A percentile compares a stretch with the other conserved stretches of the same genome.
Conservation (phyloP, 2,797 vertebrate genomes). For the Bradypus variegatus region DNA sequence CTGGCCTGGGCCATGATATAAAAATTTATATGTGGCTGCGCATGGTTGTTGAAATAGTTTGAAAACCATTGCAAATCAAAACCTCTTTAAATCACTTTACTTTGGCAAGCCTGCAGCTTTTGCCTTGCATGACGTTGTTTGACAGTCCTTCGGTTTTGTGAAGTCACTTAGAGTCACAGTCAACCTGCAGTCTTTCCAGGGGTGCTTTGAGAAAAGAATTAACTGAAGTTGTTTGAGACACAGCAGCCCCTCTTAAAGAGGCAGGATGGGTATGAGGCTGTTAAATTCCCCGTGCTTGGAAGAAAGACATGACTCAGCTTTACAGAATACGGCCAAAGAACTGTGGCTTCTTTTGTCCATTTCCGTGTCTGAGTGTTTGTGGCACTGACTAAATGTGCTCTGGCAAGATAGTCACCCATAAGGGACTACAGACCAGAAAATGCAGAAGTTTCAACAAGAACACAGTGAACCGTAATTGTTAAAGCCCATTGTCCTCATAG, state of each 20-base stretch:
- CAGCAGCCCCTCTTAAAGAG: no score
- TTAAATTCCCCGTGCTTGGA: rapidly evolving
- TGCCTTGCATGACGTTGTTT: no score
- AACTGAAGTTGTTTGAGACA: neutral
- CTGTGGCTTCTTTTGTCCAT: no score
- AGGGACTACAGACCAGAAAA: rapidly evolving
- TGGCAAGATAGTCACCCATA: rapidly evolving
- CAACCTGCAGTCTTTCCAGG: no score
- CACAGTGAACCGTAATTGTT: rapidly evolving
- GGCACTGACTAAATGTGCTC: rapidly evolving
- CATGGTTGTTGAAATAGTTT: rapidly evolving
- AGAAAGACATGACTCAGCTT: neutral
- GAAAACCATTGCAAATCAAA: no score
- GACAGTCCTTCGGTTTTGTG: neutral
- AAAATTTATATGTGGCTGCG: neutral
- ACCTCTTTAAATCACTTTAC: neutral
- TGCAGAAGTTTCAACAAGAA: rapidly evolving
- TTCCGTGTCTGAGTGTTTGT: neutral
- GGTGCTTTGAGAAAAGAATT: neutral
- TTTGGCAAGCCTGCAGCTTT: no score
- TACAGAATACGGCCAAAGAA: neutral
- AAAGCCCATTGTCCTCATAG: no score
- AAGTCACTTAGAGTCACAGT: no score
- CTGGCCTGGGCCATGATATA: rapidly evolving
- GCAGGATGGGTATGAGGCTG: rapidly evolving